Base-by-base conservation (phyloP, 2,113 vertebrate genomes). In the Nettapus auritus region DNA sequence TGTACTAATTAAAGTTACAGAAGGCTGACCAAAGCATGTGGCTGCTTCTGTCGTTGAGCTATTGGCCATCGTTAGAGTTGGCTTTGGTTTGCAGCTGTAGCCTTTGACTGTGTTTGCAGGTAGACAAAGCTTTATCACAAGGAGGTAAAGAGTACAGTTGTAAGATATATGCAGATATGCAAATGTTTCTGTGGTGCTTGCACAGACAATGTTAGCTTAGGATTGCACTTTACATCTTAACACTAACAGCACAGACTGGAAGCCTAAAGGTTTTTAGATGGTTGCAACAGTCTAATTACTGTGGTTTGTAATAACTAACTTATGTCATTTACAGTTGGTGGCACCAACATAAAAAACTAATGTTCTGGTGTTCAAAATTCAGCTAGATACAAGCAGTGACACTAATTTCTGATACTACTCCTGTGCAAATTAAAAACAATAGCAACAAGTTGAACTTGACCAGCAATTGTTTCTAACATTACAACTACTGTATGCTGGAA, bases 1-100 rank as follows among this genome's bases (percentile, higher is more conserved):
- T 99, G 99, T 99, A 99, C 98, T 98, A 98, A 99, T 99, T 99
- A 99, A 99, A 99, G 99, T 99, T 98, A 98, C 99, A 99, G 99
- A 99, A 99, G 98, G 98, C 98, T 98, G 98, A 99, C 98, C 99
- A 98, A 98, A 98, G 98, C 98, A 97, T 98, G 98, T 98, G 98
- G 98, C 97, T 99, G 98, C 99, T 99, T 99, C 99, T 99, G 99
- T 98, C 98, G 96, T 98, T 98, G 99, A 99, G 98, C 99, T 99
- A 99, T 99, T 99, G 99, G 99, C 99, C 99, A 99, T 99, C 99
- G 99, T 99, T 99, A 99, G 98, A 98, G 99, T 99, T 99, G 99
- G 99, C 99, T 99, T 99, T 99, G 99, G 99, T 99, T 99, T 99
- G 98, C 99, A 99, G 99, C 99, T 99, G 99, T 99, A 99, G 99